These are phyloP conservation scores for Schizaphis graminum DNA, from an alignment of 2,888 invertebrate genomes.

Conservation along the genomic window DNA sequence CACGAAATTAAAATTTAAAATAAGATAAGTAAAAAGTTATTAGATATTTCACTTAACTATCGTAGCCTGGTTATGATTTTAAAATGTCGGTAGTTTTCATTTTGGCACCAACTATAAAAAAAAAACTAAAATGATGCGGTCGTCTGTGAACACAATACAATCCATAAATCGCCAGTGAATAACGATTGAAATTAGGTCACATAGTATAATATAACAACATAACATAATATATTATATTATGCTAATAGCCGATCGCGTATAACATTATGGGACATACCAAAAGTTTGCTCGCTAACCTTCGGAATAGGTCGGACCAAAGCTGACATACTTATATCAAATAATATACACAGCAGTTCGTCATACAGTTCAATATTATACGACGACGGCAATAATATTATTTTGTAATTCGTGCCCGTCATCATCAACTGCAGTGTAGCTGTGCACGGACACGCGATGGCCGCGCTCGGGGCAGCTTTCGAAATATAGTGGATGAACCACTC, in stretches of 20 bases:
- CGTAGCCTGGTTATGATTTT: no score
- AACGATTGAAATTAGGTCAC: not conserved
- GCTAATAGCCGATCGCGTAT: not conserved
- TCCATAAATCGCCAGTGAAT: not conserved
- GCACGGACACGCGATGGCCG: not conserved
- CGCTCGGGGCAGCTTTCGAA: not conserved
- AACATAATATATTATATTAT: not conserved
- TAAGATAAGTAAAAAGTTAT: no score
- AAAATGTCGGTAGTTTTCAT: no score
- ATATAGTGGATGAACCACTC: not conserved
- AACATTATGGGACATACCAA: not conserved
- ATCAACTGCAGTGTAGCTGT: not conserved
- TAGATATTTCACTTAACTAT: no score
- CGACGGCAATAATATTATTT: not conserved
- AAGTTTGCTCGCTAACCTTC: not conserved
- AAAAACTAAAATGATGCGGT: no score
- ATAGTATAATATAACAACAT: not conserved
- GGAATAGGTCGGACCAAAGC: not conserved
- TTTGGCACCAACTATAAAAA: no score
- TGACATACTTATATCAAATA: not conserved
- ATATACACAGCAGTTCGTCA: not conserved
- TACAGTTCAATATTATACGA: not conserved
- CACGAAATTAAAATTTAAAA: no score
- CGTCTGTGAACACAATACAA: not conserved
- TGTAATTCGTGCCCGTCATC: not conserved